Evolutionary conservation across 2,797 vertebrate species (phyloP), one percentile per base, ranked within the genome.

Genomic region (Crenuchus spilurus): DNA sequence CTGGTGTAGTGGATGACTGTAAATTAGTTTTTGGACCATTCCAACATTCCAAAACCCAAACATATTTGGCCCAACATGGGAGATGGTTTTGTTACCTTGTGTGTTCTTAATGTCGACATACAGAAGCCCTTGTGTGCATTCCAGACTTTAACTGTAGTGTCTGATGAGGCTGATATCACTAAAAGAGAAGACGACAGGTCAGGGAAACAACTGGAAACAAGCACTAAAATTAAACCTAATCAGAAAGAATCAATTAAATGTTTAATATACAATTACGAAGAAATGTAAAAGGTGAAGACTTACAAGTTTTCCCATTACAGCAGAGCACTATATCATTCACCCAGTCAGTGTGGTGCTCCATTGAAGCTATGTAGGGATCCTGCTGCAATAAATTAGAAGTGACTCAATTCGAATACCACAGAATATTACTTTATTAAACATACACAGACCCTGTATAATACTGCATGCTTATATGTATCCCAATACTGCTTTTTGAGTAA

Each of bases 301-400:
- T 86, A 99, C 98, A 89, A 22, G 98, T 99, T 90, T 98, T 99
- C 54, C 98, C 98, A 86, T 97, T 98, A 89, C 98, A 99, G 79
- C 98, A 99, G 54, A 99, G 95, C n/a, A 99, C 96, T 77, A 99
- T 97, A 84, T 99, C 98, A 74, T 99, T 99, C 75, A 99, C 98
- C 98, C 98, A 99, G 76, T 99, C 98, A 2, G 98, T 99, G 64
- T 99, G 98, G 86, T 99, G 98, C 83, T 99, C 98, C 98, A 99
- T 99, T 18, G 98, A 99, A 33, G 97, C 96, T 84, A 99, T 98
- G 55, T 99, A 99, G 0, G 97, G 96, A 71, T 99, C 98, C 95
- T 99, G 98, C 97, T 98, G 81, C 51, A 93, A 91, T 64, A 63
- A 66, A 3, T 76, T 11, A 70, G 42, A 7, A 55, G 22, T 72